A percentile compares a stretch with the other conserved stretches of the same genome.
Conservation (phyloP, 1,140 invertebrate species). For the Caenorhabditis briggsae region DNA sequence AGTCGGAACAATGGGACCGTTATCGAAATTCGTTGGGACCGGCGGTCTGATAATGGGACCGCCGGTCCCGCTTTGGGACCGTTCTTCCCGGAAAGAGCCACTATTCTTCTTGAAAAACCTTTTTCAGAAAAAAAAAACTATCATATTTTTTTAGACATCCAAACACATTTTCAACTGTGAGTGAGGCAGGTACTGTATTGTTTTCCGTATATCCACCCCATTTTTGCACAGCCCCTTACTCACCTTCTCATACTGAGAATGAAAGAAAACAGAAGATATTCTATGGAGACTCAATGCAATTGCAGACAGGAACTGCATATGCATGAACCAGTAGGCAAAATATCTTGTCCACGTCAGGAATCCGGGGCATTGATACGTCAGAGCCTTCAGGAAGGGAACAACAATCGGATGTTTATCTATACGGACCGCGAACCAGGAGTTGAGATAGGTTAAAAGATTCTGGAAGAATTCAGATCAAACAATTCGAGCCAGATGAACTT, state of each 20-base stretch:
- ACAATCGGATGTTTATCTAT: neutral
- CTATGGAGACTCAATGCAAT: neutral
- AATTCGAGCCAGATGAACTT: neutral
- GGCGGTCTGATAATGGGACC: too few species aligned
- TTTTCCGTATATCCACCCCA: too few species aligned
- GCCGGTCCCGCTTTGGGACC: too few species aligned
- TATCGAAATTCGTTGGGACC: too few species aligned
- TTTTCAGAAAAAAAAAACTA: too few species aligned
- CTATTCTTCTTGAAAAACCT: too few species aligned
- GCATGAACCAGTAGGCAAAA: slow-evolving; percentile 5
- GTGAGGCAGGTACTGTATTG: too few species aligned
- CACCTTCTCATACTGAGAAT: neutral
- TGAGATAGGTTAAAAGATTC: neutral
- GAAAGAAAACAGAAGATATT: neutral
- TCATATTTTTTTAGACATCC: too few species aligned
- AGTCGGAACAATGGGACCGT: too few species aligned
- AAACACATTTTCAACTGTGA: too few species aligned
- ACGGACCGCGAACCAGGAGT: slow-evolving; percentile 8
- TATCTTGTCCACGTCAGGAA: slow-evolving; percentile 9
- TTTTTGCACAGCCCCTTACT: neutral
- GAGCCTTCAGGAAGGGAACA: neutral
- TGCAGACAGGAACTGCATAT: slow-evolving; percentile 27
- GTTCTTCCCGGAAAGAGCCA: too few species aligned
- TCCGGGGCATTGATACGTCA: neutral
- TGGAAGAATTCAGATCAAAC: neutral